Evolutionary conservation across 2,113 vertebrate genomes (phyloP).

Genomic region (Bostrychus sinensis): DNA sequence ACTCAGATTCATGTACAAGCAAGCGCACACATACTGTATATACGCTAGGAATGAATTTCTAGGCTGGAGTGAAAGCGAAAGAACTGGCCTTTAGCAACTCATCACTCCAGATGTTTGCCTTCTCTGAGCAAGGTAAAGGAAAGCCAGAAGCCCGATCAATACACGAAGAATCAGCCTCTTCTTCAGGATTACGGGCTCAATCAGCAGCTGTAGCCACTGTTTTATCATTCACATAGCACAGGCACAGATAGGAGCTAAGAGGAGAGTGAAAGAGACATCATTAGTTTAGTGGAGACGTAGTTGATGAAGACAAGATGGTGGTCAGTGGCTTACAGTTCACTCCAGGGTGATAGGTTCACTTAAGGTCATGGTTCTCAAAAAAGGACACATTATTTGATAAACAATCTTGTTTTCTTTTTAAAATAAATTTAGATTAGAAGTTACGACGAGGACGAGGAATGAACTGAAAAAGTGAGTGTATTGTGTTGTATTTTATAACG

Average conservation of each 20-base stretch:
- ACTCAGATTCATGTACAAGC: not conserved
- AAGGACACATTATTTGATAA: not conserved
- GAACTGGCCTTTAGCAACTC: conserved; percentile 69
- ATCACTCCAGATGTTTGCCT: conserved; percentile 70
- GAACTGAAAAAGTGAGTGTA: too few relatives aligned
- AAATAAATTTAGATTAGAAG: too few relatives aligned
- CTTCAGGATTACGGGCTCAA: conserved; percentile 72
- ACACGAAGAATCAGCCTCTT: conserved; percentile 69
- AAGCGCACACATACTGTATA: conserved; percentile 11
- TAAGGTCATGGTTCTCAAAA: conserved; percentile 19
- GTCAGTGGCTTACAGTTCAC: conserved; percentile 22
- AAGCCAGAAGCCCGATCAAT: conserved; percentile 71
- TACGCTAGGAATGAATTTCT: conserved; percentile 13
- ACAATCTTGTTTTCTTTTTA: too few relatives aligned
- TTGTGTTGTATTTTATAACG: too few relatives aligned
- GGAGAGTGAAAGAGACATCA: not conserved
- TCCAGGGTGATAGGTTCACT: conserved; percentile 21
- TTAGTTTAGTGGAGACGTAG: conserved; percentile 5
- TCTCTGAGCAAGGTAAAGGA: conserved; percentile 59
- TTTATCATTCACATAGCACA: conserved; percentile 37
- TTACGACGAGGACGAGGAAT: too few relatives aligned
- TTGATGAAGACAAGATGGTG: conserved; percentile 10
- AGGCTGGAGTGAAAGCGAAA: conserved; percentile 36
- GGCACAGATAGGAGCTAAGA: conserved; percentile 23
- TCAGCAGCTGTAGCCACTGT: conserved; percentile 57